Base-by-base conservation (phyloP, 2,797 vertebrate genomes). In the Ceyx erithaca region DNA sequence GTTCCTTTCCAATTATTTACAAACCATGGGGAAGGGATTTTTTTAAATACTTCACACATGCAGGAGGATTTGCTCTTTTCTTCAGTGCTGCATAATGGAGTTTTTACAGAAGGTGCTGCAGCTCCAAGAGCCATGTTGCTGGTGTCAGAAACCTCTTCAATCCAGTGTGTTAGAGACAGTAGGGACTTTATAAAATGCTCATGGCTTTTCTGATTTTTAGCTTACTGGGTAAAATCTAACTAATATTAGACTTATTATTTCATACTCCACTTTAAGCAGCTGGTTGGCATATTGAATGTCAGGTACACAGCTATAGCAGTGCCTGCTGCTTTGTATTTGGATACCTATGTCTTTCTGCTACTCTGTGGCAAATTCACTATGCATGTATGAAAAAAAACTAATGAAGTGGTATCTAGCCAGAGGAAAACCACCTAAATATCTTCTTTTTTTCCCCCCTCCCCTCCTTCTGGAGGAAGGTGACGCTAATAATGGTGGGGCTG, bases 401-500 rank as follows among this genome's bases (percentile, higher is more conserved):
- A 6, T 63, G 18, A 35, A 51, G 22, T 84, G 2, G 12, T 43
- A 8, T 61, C 28, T 77, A 46, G 4, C 14, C 57, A 48, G 41
- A 67, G 37, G 25, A 12, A 9, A 31, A 71, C 78, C 72, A 49
- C 48, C 79, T 49, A 80, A 88, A 52, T 75, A 10, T 20, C 1
- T 31, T 26, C 45, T 28, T 63, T 84, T 72, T 63, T 80, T 85
- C 72, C 84, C 69, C 55, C 83, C 85, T 37, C 90, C 94, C 51
- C 8, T 82, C 25, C 59, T 81, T 79, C 26, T 97, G 94, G 85
- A 98, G 98, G 97, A 98, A 98, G 90, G 97, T 98, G 96, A 98
- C 98, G n/a, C 95, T 98, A 86, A 96, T 98, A 92, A 98, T 98
- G 97, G 97, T 98, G 79, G 97, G 98, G 84, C 97, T 98, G 82